Evolutionary conservation across 2,797 vertebrate genomes (phyloP).

Genomic region (Dicrostonyx torquatus): DNA sequence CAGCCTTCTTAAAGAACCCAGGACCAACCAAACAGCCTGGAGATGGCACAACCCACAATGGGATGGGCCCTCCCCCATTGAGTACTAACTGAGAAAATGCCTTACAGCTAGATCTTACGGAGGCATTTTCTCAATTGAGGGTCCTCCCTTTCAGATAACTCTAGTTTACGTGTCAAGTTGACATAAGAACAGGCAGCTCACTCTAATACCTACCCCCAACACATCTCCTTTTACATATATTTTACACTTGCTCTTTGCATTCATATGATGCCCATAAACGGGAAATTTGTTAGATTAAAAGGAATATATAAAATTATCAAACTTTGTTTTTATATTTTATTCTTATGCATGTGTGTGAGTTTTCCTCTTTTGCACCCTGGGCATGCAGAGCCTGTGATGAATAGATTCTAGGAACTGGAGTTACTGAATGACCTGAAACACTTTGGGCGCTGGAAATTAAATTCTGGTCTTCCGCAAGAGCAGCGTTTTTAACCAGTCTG

Average conservation of each 20-base stretch:
- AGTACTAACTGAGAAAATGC: neutral
- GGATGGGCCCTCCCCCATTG: neutral
- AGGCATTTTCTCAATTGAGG: neutral
- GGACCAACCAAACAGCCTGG: neutral
- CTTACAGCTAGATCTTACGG: neutral
- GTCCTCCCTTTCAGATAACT: neutral
- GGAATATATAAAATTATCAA: neutral
- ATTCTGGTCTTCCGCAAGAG: neutral
- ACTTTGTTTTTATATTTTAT: neutral
- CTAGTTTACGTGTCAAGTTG: neutral
- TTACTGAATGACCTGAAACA: neutral
- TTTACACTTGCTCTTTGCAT: conserved; percentile 3
- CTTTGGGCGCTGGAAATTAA: neutral
- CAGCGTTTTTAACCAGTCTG: neutral
- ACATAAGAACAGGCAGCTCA: neutral
- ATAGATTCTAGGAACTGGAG: neutral
- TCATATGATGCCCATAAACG: neutral
- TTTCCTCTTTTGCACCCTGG: neutral
- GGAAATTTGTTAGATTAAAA: conserved; percentile 5
- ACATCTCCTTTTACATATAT: neutral
- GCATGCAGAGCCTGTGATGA: neutral
- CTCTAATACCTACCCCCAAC: neutral
- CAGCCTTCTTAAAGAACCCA: neutral
- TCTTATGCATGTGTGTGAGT: neutral
- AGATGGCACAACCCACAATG: neutral